These are phyloP conservation scores for Papilio polytes DNA, from an alignment of 1,140 invertebrate genomes.

Conservation along the genomic window DNA sequence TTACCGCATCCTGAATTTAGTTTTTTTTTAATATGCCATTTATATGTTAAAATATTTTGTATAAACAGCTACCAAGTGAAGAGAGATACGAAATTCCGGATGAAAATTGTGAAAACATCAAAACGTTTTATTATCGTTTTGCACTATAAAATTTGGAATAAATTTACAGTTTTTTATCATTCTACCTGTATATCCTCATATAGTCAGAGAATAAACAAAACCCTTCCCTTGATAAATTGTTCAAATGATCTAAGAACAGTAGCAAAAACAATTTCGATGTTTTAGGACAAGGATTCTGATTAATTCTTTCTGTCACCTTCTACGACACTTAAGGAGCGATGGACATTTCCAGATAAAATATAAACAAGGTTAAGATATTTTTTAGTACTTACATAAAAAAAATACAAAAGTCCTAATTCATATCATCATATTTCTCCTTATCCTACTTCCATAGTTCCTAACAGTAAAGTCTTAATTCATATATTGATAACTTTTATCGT, in stretches of 20 bases:
- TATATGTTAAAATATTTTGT: slow-evolving; percentile 6
- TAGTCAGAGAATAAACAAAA: background rate
- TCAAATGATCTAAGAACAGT: background rate
- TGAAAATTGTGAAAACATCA: no score
- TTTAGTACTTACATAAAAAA: no score
- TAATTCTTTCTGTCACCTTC: background rate
- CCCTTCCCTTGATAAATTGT: background rate
- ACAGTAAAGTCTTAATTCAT: no score
- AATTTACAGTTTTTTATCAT: no score
- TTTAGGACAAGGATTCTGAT: background rate
- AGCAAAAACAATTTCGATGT: background rate
- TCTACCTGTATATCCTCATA: background rate
- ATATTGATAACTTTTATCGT: no score
- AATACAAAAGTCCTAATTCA: no score
- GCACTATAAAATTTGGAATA: no score
- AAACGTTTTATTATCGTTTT: no score
- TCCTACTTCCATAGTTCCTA: no score
- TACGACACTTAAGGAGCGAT: background rate
- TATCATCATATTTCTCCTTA: no score
- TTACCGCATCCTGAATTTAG: slow-evolving; percentile 2
- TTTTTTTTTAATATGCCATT: slow-evolving; percentile 24
- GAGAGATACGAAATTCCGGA: background rate
- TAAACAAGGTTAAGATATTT: no score
- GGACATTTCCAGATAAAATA: background rate
- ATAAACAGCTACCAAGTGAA: slow-evolving; percentile 1